Base-by-base conservation (phyloP, 2,113 vertebrate genomes). In the Tichodroma muraria region DNA sequence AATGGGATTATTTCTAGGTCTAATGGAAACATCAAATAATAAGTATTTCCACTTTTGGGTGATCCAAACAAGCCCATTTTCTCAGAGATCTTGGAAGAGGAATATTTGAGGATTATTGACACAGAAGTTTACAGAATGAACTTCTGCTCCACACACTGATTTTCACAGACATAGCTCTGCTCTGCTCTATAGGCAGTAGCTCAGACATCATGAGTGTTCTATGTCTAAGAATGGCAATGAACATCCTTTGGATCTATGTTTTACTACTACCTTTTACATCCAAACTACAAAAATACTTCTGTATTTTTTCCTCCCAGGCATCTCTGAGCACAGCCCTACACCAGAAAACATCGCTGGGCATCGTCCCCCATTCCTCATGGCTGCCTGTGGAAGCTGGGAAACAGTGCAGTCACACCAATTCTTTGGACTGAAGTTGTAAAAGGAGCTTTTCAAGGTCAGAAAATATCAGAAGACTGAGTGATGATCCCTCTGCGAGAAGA, bases 281-380 rank as follows among this genome's bases (percentile, higher is more conserved):
- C 77, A 71, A 84, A 85, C 23, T 20, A 44, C 37, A 80, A 19
- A 14, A 6, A n/a, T n/a, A n/a, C 42, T 54, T 80, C 64, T 42
- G 57, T 54, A 31, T 59, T 61, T 78, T 80, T 27, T 30, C 42
- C 35, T 85, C 24, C 31, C 27, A 52, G 42, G 27, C 35, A 31
- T 30, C 23, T 85, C 60, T 78, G 64, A 50, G 37, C 59, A 52
- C 2, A 18, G 64, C 17, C 45, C 38, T 30, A 24, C 13, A 47
- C 30, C 60, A 60, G 56, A 45, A 52, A 18, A 50, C 49, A 11
- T 61, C 52, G 10, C 15, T 47, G 80, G 80, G 38, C 68, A 78
- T 70, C 1, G 0, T n/a, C 4, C 10, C 11, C 1, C 21, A 10
- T 15, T 50, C 42, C 33, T 50, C 22, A 5, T 8, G n/a, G 70